Percentiles rank a stretch among this genome's conserved stretches.
Evolutionary conservation across 2,888 invertebrate genomes (phyloP).

Genomic region (Dyspetes luteomarginatus): DNA sequence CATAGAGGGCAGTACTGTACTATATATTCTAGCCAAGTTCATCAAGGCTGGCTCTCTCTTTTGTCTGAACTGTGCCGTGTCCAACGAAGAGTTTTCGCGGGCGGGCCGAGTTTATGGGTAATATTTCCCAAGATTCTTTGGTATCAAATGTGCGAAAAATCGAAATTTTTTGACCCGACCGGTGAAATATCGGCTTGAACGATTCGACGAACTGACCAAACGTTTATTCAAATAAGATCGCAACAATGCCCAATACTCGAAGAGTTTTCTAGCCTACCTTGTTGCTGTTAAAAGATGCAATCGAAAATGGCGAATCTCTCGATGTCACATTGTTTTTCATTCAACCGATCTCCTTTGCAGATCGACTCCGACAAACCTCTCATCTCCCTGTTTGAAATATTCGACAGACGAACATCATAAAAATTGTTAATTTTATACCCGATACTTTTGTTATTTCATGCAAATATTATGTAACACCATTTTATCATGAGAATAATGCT

Average conservation of each 20-base stretch:
- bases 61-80: background rate
- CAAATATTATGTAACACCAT: too few species aligned
- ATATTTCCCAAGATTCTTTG: constrained; percentile 83
- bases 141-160: constrained; percentile 65
- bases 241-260: constrained; percentile 44
- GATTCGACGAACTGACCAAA: background rate
- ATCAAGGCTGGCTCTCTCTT: background rate
- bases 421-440: too few species aligned
- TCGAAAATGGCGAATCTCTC: constrained; percentile 59
- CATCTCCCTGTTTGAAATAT: too few species aligned
- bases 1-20: background rate
- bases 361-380: background rate
- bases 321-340: constrained; percentile 10
- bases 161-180: constrained; percentile 68
- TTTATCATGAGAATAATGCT: too few species aligned
- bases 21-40: background rate
- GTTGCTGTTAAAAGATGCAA: constrained; percentile 40
- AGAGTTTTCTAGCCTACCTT: constrained; percentile 43
- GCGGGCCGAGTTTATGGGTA: constrained; percentile 80
- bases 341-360: background rate
- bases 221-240: constrained; percentile 8
- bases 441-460: background rate
- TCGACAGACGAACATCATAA: too few species aligned
- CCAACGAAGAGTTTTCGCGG: constrained; percentile 71
- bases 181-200: constrained; percentile 2